A percentile compares a stretch with the other conserved stretches of the same genome.
Conservation (phyloP, 1,140 invertebrate species). For the Aradophagus sp. region DNA sequence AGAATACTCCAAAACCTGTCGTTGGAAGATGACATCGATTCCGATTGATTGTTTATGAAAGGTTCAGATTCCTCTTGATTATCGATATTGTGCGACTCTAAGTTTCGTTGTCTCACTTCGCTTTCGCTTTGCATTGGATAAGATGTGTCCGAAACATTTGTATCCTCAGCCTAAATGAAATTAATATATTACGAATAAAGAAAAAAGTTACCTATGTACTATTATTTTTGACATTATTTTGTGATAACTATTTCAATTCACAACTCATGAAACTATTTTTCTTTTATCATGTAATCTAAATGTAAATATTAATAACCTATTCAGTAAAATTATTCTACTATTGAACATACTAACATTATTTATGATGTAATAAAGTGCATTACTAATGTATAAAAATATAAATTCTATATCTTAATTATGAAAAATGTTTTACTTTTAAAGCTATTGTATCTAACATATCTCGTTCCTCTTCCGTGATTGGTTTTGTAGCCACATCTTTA, state of each 20-base stretch:
- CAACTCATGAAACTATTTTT: no score
- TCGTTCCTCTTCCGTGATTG: slow-evolving; percentile 72
- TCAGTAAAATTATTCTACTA: no score
- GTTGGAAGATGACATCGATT: slow-evolving; percentile 67
- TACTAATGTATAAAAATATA: no score
- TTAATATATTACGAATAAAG: neutral
- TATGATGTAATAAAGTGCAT: no score
- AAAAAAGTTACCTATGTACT: no score
- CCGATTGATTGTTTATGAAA: slow-evolving; percentile 28
- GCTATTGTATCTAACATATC: slow-evolving; percentile 72
- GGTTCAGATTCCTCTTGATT: slow-evolving; percentile 52
- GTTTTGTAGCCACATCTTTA: slow-evolving; percentile 65
- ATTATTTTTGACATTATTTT: neutral
- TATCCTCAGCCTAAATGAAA: slow-evolving; percentile 65
- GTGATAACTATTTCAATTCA: neutral
- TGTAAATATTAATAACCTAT: no score
- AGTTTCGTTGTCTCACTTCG: slow-evolving; percentile 64
- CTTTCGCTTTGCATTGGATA: slow-evolving; percentile 51
- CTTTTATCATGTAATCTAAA: no score
- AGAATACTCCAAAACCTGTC: slow-evolving; percentile 70
- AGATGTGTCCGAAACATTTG: slow-evolving; percentile 53
- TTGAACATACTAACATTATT: no score
- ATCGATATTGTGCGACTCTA: slow-evolving; percentile 50
- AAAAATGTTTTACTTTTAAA: slow-evolving; percentile 65
- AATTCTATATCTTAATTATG: slow-evolving; percentile 4